These are phyloP conservation scores for Poeciliopsis paucimaculata DNA, from an alignment of 2,797 vertebrate species.

Conservation along the genomic window DNA sequence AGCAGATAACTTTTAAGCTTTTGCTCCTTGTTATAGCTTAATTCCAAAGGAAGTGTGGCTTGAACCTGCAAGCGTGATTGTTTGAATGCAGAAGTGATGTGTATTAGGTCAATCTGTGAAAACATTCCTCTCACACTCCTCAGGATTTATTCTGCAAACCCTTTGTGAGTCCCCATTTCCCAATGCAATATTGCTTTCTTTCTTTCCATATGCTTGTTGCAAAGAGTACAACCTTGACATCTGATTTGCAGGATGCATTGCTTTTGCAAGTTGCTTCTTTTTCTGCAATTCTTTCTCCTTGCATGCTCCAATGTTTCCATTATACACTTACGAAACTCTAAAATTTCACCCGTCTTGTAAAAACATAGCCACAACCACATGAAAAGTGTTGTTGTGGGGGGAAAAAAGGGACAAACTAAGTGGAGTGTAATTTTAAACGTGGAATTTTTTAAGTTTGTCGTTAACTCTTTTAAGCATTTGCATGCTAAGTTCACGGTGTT, in stretches of 20 bases:
- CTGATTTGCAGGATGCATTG: constrained; percentile 3
- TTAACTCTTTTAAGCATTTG: neutral
- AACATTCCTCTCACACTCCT: constrained; percentile 49
- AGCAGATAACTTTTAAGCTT: neutral
- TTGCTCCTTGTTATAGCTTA: neutral
- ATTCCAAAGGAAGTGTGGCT: constrained; percentile 37
- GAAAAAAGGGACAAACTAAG: neutral
- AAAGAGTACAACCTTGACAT: neutral
- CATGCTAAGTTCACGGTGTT: neutral
- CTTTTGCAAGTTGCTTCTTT: constrained; percentile 28
- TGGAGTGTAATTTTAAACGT: neutral
- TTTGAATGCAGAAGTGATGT: constrained; percentile 56
- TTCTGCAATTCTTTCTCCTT: constrained; percentile 11
- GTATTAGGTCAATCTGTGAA: constrained; percentile 62
- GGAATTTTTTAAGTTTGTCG: neutral
- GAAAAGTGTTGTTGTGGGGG: neutral
- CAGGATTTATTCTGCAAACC: constrained; percentile 29
- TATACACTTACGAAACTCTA: constrained; percentile 23
- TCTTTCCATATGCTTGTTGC: neutral
- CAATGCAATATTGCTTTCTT: constrained; percentile 2
- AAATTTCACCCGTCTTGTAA: constrained; percentile 18
- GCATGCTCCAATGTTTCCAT: constrained; percentile 22
- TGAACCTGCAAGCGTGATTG: constrained; percentile 16
- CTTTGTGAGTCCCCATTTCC: neutral
- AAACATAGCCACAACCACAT: constrained; percentile 16